Percentiles rank a stretch among this genome's conserved stretches.
These are phyloP conservation scores for Drosophila monieri DNA, from an alignment of 2,888 invertebrate species.

Conservation along the genomic window DNA sequence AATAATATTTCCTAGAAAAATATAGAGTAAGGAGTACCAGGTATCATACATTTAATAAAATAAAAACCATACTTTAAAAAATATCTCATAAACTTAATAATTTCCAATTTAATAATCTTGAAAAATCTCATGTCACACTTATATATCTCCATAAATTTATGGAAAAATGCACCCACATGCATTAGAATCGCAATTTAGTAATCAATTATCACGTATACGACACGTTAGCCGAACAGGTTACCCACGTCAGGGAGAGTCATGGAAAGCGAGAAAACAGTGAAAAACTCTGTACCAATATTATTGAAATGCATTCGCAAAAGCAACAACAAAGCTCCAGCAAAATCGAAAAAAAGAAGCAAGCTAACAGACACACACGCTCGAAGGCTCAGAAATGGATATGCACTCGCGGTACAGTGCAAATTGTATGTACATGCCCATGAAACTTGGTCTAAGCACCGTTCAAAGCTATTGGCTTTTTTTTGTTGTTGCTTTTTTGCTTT, in stretches of 20 bases:
- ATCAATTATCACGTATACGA: constrained; percentile 48
- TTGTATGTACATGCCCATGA: constrained; percentile 47
- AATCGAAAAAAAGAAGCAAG: constrained; percentile 4
- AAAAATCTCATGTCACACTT: too few species aligned
- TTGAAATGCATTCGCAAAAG: constrained; percentile 2
- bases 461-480: constrained; percentile 17
- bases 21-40: neutral
- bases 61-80: too few species aligned
- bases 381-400: constrained; percentile 26
- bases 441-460: constrained; percentile 61
- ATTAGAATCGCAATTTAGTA: constrained; percentile 14
- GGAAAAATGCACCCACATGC: constrained; percentile 7
- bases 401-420: constrained; percentile 4
- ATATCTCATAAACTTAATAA: too few species aligned
- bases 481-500: neutral
- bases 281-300: constrained; percentile 27
- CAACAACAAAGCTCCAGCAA: neutral
- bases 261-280: constrained; percentile 26
- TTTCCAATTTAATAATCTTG: too few species aligned
- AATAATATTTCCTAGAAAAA: too few species aligned
- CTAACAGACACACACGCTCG: neutral
- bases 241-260: neutral
- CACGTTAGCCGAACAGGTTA: constrained; percentile 30
- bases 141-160: neutral
- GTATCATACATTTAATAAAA: neutral